Base-by-base conservation (phyloP, 2,888 invertebrate genomes). In the Harmothoe impar region DNA sequence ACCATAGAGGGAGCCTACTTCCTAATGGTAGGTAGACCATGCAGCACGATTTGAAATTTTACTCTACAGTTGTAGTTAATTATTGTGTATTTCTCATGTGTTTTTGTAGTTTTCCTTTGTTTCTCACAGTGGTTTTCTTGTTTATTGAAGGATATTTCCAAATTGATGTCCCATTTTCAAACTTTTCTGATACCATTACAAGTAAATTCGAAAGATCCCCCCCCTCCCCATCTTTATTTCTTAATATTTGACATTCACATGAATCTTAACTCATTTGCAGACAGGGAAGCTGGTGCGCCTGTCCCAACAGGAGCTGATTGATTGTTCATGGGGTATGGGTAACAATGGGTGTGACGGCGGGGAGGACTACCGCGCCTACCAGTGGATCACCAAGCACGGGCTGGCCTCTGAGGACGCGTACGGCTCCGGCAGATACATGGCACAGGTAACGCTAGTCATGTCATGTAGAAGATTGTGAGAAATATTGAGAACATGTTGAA, bases 311-410 rank as follows among this genome's bases (percentile, higher is more conserved):
- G 98, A 98, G 31, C 97, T 99, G 89, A 97, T 99, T 91, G 99
- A 99, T 96, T 99, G 99, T 95, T 98, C 98, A 0, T 99, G 99
- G 99, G 98, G 98, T 95, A 98, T 97, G 96, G 99, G 99, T 43
- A 98, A 99, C 96, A 95, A 95, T 92, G 99, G 98, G 0, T 99
- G 99, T 95, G 99, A 99, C 95, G 99, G 99, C 0, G 99, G 99
- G n/a, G 99, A 99, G 96, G 99, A 99, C 96, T 99, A 97, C 96
- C 97, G 99, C 90, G 97, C 98, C 0, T 99, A 99, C 95, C 97
- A 98, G 93, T 99, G 98, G 98, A 98, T 99, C 96, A 97, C 98
- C 97, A 97, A 98, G 95, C 97, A 98, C 94, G 98, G 98, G 89
- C 98, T 99, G 89, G 97, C 99, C 78, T 98, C 99, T 0, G 98